Base-by-base conservation (phyloP, 2,113 vertebrate genomes). In the Cisticola juncidis region DNA sequence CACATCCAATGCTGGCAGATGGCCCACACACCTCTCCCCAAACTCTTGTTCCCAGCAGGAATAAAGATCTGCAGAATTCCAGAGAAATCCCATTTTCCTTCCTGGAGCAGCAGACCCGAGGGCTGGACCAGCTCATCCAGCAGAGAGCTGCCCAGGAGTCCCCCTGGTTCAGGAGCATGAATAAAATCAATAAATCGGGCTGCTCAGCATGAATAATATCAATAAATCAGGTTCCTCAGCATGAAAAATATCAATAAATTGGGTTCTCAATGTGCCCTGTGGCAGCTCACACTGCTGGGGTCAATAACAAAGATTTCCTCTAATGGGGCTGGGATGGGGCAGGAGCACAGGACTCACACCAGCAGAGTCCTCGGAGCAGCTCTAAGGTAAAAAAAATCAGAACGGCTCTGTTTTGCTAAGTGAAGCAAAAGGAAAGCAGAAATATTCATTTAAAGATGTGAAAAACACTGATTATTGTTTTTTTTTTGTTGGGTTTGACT, bases 101-200 rank as follows among this genome's bases (percentile, higher is more conserved):
- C 16, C 36, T 9, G 12, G 80, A 17, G 4, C 8, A 35, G 1
- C 12, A 56, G 60, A 51, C 2, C 45, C 5, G 31, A 68, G 56
- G 58, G 11, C 0, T 1, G 54, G 4, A 13, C 22, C 1, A 1
- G 0, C 4, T 47, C 51, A 35, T 42, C 17, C 62, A 35, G 11
- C 35, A 60, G 38, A 2, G 4, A 48, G n/a, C 45, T 29, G 19
- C 51, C 20, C 14, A 8, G 28, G 40, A 31, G 36, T 28, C 16
- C 45, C 50, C 26, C 9, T 21, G 31, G 20, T 1, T 12, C 31
- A 20, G 12, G 53, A 48, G n/a, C 1, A 0, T 0, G 21, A 62
- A 10, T 2, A 38, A 7, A 6, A 38, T 72, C 87, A 31, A 19
- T 45, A 18, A 48, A 16, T 8, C 2, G 54, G 71, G 71, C 42